Conservation (phyloP, 37 sponge, comb jelly and placozoan species). For the Lycopodina hypogea region DNA sequence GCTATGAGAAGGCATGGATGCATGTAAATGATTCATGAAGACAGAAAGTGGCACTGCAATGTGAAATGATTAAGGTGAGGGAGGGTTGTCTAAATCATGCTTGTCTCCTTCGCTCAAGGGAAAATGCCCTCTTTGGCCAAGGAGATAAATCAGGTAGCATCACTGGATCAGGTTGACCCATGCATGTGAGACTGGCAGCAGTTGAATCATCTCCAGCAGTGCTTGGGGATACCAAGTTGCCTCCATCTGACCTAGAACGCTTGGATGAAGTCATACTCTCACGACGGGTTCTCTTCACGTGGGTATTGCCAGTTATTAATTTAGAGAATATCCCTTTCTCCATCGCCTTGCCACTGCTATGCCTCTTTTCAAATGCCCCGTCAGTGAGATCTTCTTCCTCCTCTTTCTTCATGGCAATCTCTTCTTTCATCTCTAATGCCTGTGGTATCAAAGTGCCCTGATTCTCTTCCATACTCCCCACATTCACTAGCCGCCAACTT, state of each 20-base stretch:
- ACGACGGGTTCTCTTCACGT: slow-evolving; percentile 29
- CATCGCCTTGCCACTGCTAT: slow-evolving; percentile 39
- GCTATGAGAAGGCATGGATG: slow-evolving; percentile 3
- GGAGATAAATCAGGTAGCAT: slow-evolving; percentile 27
- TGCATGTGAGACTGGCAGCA: neutral
- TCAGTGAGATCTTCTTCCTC: slow-evolving; percentile 39
- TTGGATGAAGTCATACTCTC: slow-evolving; percentile 3
- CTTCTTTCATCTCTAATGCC: neutral
- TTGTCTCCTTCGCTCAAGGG: slow-evolving; percentile 26
- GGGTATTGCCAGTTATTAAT: slow-evolving; percentile 49
- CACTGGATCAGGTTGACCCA: neutral
- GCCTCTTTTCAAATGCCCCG: slow-evolving; percentile 23
- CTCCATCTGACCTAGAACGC: neutral
- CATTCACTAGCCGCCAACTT: slow-evolving; percentile 59
- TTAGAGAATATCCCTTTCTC: slow-evolving; percentile 60
- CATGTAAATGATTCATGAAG: neutral
- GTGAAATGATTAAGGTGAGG: slow-evolving; percentile 41
- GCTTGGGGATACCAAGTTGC: neutral
- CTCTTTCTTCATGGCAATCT: too few species aligned
- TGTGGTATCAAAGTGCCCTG: neutral
- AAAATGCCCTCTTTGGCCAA: slow-evolving; percentile 49
- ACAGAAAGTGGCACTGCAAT: neutral
- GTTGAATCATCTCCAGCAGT: neutral
- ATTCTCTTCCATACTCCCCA: neutral
- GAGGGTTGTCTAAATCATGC: slow-evolving; percentile 33